Conservation (phyloP, 1,140 invertebrate species). For the Chrysomallon squamiferum region DNA sequence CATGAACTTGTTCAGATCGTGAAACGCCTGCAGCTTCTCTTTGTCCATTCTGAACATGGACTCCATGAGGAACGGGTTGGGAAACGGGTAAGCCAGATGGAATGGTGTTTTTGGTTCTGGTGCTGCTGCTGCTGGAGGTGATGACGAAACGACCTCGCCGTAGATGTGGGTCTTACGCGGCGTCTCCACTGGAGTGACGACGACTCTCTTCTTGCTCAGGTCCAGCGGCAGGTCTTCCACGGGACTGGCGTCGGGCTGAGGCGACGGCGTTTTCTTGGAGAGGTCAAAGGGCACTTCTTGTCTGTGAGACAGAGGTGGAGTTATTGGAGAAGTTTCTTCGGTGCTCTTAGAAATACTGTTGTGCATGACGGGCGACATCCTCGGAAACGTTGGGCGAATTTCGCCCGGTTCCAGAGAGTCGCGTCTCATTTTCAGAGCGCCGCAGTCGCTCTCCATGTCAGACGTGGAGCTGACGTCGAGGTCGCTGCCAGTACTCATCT, state of each 20-base stretch:
- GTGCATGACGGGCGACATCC: background rate
- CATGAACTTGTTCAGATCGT: conserved; percentile 46
- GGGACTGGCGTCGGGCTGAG: background rate
- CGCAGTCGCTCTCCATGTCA: conserved; percentile 42
- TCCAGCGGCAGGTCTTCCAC: conserved; percentile 40
- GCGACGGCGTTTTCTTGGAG: conserved; percentile 10
- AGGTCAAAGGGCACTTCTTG: conserved; percentile 4
- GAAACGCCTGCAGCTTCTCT: conserved; percentile 34
- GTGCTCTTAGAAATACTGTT: background rate
- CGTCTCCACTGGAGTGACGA: conserved; percentile 36
- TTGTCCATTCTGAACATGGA: conserved; percentile 44
- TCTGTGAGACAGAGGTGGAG: background rate
- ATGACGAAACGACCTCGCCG: conserved; percentile 31
- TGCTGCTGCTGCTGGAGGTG: conserved; percentile 7
- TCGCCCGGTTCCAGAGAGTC: conserved; percentile 5
- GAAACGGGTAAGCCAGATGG: conserved; percentile 51
- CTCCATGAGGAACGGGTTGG: conserved; percentile 41
- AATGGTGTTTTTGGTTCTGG: conserved; percentile 25
- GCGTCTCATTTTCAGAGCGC: conserved; percentile 3
- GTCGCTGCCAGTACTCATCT: conserved; percentile 41
- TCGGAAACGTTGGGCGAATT: conserved; percentile 6
- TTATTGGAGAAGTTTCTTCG: background rate
- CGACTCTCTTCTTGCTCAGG: conserved; percentile 29
- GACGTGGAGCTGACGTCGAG: conserved; percentile 41
- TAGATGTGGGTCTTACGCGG: conserved; percentile 54